A percentile compares a stretch with the other conserved stretches of the same genome.
These are phyloP conservation scores for Drosophila ironensis DNA, from an alignment of 1,140 invertebrate species.

Conservation along the genomic window DNA sequence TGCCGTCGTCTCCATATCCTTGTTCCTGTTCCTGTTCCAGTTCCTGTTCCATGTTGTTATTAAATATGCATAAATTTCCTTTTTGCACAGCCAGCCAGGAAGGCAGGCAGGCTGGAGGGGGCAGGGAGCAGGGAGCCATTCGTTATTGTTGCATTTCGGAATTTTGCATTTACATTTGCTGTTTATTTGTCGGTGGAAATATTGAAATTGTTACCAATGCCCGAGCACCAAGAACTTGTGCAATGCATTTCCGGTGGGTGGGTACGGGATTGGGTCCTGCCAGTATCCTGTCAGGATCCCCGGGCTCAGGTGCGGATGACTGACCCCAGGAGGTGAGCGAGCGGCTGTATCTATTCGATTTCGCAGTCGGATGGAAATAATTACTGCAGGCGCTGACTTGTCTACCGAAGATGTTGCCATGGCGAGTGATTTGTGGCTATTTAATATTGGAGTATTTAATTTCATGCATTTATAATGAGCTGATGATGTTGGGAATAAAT, in stretches of 20 bases:
- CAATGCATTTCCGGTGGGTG: constrained; percentile 5
- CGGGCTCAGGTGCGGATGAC: constrained; percentile 24
- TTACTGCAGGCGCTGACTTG: constrained; percentile 16
- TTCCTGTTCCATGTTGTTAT: constrained; percentile 58
- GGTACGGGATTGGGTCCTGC: neutral
- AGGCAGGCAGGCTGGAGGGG: too few species aligned
- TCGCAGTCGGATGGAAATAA: constrained; percentile 5
- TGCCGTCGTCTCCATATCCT: constrained; percentile 31
- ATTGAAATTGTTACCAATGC: constrained; percentile 66
- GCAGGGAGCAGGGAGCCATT: too few species aligned
- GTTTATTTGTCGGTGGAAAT: constrained; percentile 75
- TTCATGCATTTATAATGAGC: neutral
- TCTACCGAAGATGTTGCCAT: constrained; percentile 1
- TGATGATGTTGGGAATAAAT: neutral
- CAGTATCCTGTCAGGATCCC: neutral
- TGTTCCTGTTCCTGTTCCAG: constrained; percentile 3
- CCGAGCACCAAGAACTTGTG: constrained; percentile 15
- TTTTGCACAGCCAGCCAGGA: constrained; percentile 39
- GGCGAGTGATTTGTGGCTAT: constrained; percentile 8
- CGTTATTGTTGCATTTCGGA: constrained; percentile 20
- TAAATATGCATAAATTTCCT: constrained; percentile 79
- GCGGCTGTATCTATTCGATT: neutral
- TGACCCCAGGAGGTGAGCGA: neutral
- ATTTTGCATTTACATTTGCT: constrained; percentile 75
- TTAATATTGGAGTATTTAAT: constrained; percentile 1